A percentile compares a stretch with the other conserved stretches of the same genome.
Conservation (phyloP, 2,113 vertebrate species). For the Syngnathus floridae region DNA sequence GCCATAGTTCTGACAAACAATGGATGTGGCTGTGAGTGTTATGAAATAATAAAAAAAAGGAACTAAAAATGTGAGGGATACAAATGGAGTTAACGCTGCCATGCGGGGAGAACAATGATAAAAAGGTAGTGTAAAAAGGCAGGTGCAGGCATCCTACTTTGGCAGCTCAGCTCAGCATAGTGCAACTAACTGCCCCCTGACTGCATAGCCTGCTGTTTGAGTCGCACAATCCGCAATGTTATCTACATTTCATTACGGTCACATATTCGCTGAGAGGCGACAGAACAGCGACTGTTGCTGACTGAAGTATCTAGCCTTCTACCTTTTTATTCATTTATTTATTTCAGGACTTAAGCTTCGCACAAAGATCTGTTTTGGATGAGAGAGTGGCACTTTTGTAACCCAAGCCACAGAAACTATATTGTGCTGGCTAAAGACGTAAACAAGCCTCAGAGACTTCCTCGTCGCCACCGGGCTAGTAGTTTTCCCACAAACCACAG, state of each 20-base stretch:
- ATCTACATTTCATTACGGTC: background rate
- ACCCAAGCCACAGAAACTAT: no score
- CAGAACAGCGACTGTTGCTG: background rate
- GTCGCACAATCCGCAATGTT: background rate
- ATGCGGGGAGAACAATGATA: background rate
- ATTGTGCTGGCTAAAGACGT: no score
- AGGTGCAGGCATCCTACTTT: background rate
- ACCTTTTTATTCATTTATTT: background rate
- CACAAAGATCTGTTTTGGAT: background rate
- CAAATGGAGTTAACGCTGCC: background rate
- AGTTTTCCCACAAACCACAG: no score
- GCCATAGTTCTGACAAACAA: background rate
- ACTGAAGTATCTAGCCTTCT: background rate
- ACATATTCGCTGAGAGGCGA: background rate
- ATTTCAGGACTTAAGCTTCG: background rate
- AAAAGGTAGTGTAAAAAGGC: background rate
- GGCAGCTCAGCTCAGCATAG: background rate
- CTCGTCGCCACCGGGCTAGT: no score
- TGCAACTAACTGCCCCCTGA: constrained; percentile 1
- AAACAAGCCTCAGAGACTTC: no score
- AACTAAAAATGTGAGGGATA: background rate
- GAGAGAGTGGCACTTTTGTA: background rate
- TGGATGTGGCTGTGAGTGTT: background rate
- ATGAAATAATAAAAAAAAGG: background rate
- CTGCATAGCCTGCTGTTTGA: background rate